These are phyloP conservation scores for Alaudala cheleensis DNA, from an alignment of 2,113 vertebrate genomes.

Conservation along the genomic window DNA sequence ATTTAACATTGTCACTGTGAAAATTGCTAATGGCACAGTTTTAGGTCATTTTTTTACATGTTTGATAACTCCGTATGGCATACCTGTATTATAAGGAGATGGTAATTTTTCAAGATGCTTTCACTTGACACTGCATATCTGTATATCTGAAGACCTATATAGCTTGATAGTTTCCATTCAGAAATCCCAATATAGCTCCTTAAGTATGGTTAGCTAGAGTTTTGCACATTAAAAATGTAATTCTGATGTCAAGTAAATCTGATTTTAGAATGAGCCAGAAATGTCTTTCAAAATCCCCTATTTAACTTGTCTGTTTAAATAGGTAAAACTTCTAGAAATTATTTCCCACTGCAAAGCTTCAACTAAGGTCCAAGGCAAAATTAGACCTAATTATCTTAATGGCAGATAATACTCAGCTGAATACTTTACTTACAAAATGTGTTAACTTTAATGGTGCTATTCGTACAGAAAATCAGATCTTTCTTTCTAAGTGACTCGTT, in stretches of 20 bases:
- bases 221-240: slow-evolving; percentile 19
- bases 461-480: slow-evolving; percentile 27
- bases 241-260: slow-evolving; percentile 24
- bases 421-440: slow-evolving; percentile 25
- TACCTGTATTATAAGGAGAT: neutral
- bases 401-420: slow-evolving; percentile 50
- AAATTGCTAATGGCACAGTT: neutral
- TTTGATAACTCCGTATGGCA: neutral
- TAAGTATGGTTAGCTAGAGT: neutral
- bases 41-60: neutral
- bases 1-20: neutral
- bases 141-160: neutral
- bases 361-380: slow-evolving; percentile 47
- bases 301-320: slow-evolving; percentile 50
- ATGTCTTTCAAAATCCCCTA: slow-evolving; percentile 25
- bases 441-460: slow-evolving; percentile 26
- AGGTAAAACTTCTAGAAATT: slow-evolving; percentile 36
- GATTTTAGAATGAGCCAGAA: slow-evolving; percentile 25
- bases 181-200: slow-evolving; percentile 8
- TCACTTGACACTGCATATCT: neutral
- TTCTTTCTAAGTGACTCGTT: slow-evolving; percentile 27
- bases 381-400: slow-evolving; percentile 62
- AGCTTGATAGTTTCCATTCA: neutral
- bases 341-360: slow-evolving; percentile 46
- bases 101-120: neutral